Evolutionary conservation across 2,797 vertebrate genomes (phyloP), one percentile per base, ranked within the genome.

Genomic region (Nannoperca australis): DNA sequence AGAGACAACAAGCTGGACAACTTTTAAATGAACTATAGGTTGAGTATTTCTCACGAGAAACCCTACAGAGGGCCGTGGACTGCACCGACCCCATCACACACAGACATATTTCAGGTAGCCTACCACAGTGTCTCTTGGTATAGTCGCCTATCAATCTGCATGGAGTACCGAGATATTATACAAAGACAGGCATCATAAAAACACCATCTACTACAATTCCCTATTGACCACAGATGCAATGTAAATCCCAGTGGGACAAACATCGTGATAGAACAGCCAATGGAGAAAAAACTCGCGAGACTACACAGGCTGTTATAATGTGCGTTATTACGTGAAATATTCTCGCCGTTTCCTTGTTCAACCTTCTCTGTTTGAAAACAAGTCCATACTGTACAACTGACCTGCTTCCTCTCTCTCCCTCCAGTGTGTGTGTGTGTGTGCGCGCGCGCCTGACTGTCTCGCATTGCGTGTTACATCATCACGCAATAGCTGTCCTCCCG

Each of bases 401-500:
- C 89, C 91, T 85, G 66, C 62, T 89, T 89, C 81, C 49, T 38
- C 27, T 17, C 40, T 66, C 60, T 64, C 51, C 18, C 10, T 6
- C 4, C 32, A 13, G 36, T 62, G 67, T 47, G 65, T 38, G 76
- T 58, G 76, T 20, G 67, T 53, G 70, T 54, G 50, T 36, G 62
- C 40, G 18, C 62, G 66, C 38, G 50, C 69, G 70, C 24, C 27
- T 83, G 84, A 72, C 75, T 81, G 70, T 72, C 77, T 76, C 81
- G 78, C 62, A 7, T 92, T 92, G 90, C 92, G 89, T 91, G 90
- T 95, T 94, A 93, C 94, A 94, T 94, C 93, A 94, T 92, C 92
- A 94, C 91, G 93, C 92, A 89, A 92, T 90, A 64, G 85, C 87
- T 93, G 93, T 93, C 92, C 91, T 93, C 91, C 82, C 79, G 79